These are phyloP conservation scores for Drosophila simulans DNA, from an alignment of 1,140 invertebrate genomes.

Conservation along the genomic window DNA sequence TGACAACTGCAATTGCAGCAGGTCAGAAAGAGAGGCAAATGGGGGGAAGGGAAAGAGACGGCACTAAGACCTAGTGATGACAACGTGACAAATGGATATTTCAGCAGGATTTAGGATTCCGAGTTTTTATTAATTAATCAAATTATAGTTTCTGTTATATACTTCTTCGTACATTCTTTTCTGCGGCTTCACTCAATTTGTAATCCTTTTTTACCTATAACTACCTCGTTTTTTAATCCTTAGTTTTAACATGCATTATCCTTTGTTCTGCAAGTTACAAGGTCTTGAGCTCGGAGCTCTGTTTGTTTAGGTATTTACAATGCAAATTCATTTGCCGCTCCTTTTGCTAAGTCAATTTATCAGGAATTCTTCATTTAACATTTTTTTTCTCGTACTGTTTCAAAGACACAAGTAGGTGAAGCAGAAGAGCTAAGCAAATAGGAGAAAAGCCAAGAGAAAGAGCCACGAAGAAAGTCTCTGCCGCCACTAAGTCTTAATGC, in stretches of 20 bases:
- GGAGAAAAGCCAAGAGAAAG: slow-evolving; percentile 45
- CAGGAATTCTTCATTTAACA: slow-evolving; percentile 74
- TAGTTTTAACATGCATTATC: not conserved
- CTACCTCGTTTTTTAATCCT: not conserved
- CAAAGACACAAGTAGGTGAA: slow-evolving; percentile 4
- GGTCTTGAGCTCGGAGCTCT: slow-evolving; percentile 27
- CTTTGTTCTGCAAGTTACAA: slow-evolving; percentile 19
- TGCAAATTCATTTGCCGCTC: slow-evolving; percentile 71
- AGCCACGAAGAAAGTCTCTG: slow-evolving; percentile 19
- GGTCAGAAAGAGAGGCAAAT: not conserved
- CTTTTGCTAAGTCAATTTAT: slow-evolving; percentile 67
- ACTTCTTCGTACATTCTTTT: no score
- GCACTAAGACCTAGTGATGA: slow-evolving; percentile 20
- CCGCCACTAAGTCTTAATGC: slow-evolving; percentile 49
- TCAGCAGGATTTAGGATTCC: slow-evolving; percentile 4
- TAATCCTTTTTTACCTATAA: no score
- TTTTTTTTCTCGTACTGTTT: slow-evolving; percentile 46
- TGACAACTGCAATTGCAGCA: slow-evolving; percentile 73
- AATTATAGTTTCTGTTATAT: no score
- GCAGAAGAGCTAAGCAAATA: slow-evolving; percentile 47
- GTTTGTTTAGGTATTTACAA: slow-evolving; percentile 81
- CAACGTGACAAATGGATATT: slow-evolving; percentile 23
- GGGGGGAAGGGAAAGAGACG: slow-evolving; percentile 6
- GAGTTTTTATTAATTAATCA: no score
- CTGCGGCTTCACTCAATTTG: no score